Conservation (phyloP, 2,797 vertebrate species). For the Rhabdophis nuchalis region DNA sequence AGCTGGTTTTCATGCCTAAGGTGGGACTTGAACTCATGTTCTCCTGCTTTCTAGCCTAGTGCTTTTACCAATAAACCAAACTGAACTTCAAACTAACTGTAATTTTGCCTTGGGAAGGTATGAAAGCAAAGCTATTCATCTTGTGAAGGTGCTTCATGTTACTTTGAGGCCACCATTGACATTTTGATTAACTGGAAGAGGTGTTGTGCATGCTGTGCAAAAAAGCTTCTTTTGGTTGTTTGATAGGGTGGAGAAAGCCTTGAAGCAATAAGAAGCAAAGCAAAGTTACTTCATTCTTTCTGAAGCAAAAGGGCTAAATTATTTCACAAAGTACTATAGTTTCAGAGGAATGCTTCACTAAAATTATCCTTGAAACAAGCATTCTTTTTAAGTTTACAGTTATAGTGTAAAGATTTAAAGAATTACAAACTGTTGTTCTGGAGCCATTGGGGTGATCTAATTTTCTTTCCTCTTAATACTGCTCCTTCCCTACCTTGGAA, state of each 20-base stretch:
- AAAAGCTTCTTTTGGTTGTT: neutral
- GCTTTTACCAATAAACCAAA: neutral
- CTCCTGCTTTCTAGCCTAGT: neutral
- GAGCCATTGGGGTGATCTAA: neutral
- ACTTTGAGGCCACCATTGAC: neutral
- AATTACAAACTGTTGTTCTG: neutral
- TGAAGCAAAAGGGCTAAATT: neutral
- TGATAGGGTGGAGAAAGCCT: neutral
- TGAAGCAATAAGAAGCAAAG: neutral
- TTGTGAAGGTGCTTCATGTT: neutral
- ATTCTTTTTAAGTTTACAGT: neutral
- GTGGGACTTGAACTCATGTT: neutral
- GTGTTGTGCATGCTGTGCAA: neutral
- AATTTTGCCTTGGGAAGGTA: neutral
- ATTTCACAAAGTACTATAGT: neutral
- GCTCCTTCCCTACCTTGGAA: neutral
- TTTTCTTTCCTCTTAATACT: neutral
- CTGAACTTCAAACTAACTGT: neutral
- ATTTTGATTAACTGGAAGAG: neutral
- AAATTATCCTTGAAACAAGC: neutral
- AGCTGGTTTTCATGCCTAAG: neutral
- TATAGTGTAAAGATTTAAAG: neutral
- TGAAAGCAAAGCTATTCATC: neutral
- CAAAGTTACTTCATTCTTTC: neutral
- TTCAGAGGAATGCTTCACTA: neutral